phyloP scores from a whole-genome alignment of 2,113 vertebrate species.

The Proterorhinus semilunaris region DNA sequence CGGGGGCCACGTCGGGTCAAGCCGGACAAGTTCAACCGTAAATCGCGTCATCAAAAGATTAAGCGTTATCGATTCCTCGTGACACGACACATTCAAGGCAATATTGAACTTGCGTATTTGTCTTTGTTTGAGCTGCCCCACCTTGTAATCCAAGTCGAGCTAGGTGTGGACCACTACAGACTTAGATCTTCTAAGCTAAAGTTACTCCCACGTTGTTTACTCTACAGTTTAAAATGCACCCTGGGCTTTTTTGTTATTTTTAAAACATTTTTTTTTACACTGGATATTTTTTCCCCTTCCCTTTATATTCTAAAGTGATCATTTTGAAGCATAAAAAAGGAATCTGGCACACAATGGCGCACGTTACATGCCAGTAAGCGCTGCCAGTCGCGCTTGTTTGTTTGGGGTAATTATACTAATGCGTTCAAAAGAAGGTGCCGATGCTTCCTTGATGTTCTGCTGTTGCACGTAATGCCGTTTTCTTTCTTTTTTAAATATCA shows the following conservation, averaged over 20 bases:
- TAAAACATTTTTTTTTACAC: background rate
- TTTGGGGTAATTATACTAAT: slow-evolving; percentile 26
- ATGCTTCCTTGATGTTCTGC: slow-evolving; percentile 18
- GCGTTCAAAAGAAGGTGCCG: slow-evolving; percentile 26
- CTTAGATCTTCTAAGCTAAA: background rate
- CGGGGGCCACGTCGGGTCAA: too few species aligned
- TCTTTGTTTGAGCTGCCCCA: background rate
- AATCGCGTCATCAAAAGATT: too few species aligned
- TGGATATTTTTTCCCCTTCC: background rate
- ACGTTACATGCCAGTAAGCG: slow-evolving; percentile 21
- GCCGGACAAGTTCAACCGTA: too few species aligned
- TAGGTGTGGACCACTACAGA: background rate
- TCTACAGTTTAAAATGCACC: background rate
- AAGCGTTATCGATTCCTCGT: too few species aligned
- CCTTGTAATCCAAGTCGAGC: slow-evolving; percentile 15
- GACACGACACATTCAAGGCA: background rate
- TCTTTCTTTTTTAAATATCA: background rate
- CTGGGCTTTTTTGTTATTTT: background rate
- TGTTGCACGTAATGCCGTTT: slow-evolving; percentile 5
- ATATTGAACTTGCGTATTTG: background rate
- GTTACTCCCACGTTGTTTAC: background rate
- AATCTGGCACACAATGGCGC: slow-evolving; percentile 29
- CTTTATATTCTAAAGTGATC: slow-evolving; percentile 19
- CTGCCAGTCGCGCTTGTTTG: slow-evolving; percentile 30
- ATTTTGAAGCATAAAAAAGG: slow-evolving; percentile 12